Conservation (phyloP, 1,140 invertebrate species). For the Procambarus clarkii region DNA sequence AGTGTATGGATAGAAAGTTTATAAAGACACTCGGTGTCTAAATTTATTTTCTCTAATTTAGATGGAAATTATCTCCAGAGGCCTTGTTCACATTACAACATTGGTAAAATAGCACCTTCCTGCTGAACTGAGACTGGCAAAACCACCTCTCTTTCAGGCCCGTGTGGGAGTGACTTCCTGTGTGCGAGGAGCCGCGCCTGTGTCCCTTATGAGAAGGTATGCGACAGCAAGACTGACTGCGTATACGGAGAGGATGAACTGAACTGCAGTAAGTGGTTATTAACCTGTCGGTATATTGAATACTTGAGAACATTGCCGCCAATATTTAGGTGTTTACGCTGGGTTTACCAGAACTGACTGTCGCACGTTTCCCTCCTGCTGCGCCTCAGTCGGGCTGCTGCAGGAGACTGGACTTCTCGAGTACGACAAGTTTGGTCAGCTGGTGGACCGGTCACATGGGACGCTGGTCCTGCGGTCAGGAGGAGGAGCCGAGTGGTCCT, state of each 20-base stretch:
- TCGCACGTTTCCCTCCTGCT: too few relatives aligned
- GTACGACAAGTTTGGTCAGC: neutral
- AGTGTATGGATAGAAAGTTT: too few relatives aligned
- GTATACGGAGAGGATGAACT: constrained; percentile 44
- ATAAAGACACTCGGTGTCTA: too few relatives aligned
- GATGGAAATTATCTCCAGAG: too few relatives aligned
- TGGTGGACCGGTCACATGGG: neutral
- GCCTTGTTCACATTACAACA: too few relatives aligned
- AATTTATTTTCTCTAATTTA: too few relatives aligned
- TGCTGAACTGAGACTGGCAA: too few relatives aligned
- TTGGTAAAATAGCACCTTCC: too few relatives aligned
- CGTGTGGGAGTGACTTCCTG: neutral
- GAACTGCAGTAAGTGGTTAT: constrained; percentile 37
- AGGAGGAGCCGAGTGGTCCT: neutral
- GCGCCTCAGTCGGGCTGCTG: constrained; percentile 28
- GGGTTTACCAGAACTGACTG: too few relatives aligned
- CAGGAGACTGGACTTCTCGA: neutral
- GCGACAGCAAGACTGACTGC: constrained; percentile 33
- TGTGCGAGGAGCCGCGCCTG: constrained; percentile 12
- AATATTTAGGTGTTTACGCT: too few relatives aligned
- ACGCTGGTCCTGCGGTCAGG: constrained; percentile 7
- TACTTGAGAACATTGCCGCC: too few relatives aligned
- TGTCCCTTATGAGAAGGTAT: neutral
- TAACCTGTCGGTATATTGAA: too few relatives aligned
- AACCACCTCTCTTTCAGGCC: neutral